Evolutionary conservation across 2,888 invertebrate genomes (phyloP), one percentile per base, ranked within the genome.

Genomic region (Xanthia togata): DNA sequence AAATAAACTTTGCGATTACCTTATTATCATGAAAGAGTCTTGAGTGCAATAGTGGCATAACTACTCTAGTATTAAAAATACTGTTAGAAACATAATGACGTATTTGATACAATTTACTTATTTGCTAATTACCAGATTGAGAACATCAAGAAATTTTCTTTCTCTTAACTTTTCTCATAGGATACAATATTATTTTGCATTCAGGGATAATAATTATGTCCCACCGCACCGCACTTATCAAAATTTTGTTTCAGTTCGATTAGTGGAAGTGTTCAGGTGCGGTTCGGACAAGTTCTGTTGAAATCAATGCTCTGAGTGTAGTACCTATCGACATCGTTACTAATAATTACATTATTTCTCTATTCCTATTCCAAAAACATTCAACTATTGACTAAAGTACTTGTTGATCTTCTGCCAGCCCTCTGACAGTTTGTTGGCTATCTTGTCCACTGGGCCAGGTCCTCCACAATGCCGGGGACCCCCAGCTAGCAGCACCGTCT

Each of bases 321-420:
- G n/a, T n/a, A n/a, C n/a, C n/a, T n/a, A n/a, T n/a, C n/a, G n/a
- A n/a, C 20, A 3, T 11, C 11, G n/a, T 35, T 26, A 44, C 72
- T 6, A 23, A 72, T 55, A 41, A 8, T 53, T 2, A 60, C 1
- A 17, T 20, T 44, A 59, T 12, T 59, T 26, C 1, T 55, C 23
- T 31, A 17, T 0, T n/a, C 6, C 53, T 38, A 6, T 31, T 41
- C 12, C 26, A 53, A 57, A n/a, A 57, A 38, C 26, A 44, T 35
- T 60, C 35, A 80, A 11, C 44, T 70, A 79, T 90, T 93, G 78
- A 53, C 92, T 93, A 73, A 96, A 96, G 87, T 96, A 96, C 89
- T 96, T 96, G 89, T 96, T 96, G 78, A 96, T 87, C 86, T 96
- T 96, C 89, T 96, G 96, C 95, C 96, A 96, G 0, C 96, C 96